Evolutionary conservation across 2,113 vertebrate species (phyloP).

Genomic region (Thymallus thymallus): DNA sequence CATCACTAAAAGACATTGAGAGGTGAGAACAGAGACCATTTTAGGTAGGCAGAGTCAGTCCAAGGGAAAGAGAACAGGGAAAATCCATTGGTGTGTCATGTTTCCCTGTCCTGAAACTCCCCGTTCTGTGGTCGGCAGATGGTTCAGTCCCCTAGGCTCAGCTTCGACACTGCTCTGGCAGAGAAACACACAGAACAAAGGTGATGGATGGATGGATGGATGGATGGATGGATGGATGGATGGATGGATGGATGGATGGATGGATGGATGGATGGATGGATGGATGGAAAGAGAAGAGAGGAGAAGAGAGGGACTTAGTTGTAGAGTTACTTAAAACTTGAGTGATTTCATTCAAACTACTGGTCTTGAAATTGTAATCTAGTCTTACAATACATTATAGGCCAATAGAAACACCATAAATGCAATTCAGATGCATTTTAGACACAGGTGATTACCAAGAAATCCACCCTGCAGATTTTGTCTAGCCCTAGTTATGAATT

Average conservation of each 20-base stretch:
- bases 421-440: no score
- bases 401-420: no score
- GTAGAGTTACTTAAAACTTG: no score
- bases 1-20: slow-evolving; percentile 7
- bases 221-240: slow-evolving; percentile 31
- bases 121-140: slow-evolving; percentile 45
- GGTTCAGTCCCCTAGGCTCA: slow-evolving; percentile 47
- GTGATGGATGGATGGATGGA: neutral
- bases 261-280: slow-evolving; percentile 35
- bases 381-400: no score
- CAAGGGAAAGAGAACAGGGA: slow-evolving; percentile 39
- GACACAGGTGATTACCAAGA: no score
- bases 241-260: slow-evolving; percentile 42
- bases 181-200: slow-evolving; percentile 20
- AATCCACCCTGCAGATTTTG: no score
- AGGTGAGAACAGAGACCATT: slow-evolving; percentile 1
- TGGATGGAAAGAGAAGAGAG: slow-evolving; percentile 15
- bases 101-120: slow-evolving; percentile 26
- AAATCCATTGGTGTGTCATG: slow-evolving; percentile 55
- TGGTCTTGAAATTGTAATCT: no score
- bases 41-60: slow-evolving; percentile 22
- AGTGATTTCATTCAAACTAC: no score
- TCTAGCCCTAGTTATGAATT: no score
- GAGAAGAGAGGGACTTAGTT: no score
- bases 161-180: slow-evolving; percentile 22